These are phyloP conservation scores for Cyprinella venusta DNA, from an alignment of 2,797 vertebrate species.

Conservation along the genomic window DNA sequence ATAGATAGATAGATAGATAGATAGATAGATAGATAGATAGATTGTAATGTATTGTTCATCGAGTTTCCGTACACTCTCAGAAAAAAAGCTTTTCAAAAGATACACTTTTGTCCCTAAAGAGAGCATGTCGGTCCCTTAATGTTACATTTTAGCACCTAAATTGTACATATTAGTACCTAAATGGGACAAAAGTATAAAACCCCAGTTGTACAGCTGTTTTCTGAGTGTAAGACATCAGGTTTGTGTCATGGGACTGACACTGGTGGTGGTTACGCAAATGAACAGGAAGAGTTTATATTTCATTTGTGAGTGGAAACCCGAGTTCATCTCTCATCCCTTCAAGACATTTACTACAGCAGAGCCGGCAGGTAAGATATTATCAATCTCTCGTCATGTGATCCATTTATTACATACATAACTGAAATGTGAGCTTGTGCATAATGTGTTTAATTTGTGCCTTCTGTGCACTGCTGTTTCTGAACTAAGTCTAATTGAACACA, in stretches of 20 bases:
- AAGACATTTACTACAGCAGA: slow-evolving; percentile 1
- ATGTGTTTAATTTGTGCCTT: background rate
- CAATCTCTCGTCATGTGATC: background rate
- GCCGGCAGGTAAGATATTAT: background rate
- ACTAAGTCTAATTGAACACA: background rate
- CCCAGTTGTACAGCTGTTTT: too few relatives aligned
- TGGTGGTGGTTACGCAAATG: background rate
- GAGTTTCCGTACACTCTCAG: background rate
- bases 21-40: background rate
- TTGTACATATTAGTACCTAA: too few relatives aligned
- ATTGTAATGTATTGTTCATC: background rate
- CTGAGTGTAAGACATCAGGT: background rate
- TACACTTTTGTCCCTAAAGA: too few relatives aligned
- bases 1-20: too few relatives aligned
- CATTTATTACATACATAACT: background rate
- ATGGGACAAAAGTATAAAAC: too few relatives aligned
- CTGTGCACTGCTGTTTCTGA: background rate
- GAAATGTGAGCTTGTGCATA: background rate
- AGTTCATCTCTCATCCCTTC: background rate
- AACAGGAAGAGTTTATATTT: background rate
- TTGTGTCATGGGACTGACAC: background rate
- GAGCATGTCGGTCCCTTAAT: too few relatives aligned
- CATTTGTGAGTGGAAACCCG: background rate
- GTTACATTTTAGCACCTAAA: too few relatives aligned
- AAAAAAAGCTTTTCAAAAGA: too few relatives aligned